A percentile compares a stretch with the other conserved stretches of the same genome.
Evolutionary conservation across 1,140 invertebrate species (phyloP).

Genomic region (Rhopalosiphum padi): DNA sequence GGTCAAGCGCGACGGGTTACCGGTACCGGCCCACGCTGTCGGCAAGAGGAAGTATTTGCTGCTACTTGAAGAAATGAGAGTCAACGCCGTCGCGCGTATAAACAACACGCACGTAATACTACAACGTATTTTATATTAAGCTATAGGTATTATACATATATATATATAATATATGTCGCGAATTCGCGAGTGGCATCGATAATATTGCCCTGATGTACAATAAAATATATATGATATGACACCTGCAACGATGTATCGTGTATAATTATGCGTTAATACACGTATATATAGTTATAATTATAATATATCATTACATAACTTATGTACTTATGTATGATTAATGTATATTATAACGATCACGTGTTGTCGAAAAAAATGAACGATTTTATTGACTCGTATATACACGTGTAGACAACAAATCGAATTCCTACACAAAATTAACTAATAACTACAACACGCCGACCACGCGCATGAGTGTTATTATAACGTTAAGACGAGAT

Average conservation of each 20-base stretch:
- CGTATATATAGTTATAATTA: neutral
- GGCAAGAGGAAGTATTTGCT: conserved; percentile 34
- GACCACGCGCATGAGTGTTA: neutral
- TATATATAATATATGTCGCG: neutral
- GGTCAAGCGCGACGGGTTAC: neutral
- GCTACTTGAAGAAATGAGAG: conserved; percentile 25
- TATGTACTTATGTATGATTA: neutral
- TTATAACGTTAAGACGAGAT: neutral
- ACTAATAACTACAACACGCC: neutral
- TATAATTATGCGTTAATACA: neutral
- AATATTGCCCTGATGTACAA: neutral
- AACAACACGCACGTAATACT: neutral
- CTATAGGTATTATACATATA: neutral
- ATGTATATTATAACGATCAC: neutral
- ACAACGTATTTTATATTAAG: neutral
- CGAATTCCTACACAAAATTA: neutral
- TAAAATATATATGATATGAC: neutral
- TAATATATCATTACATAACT: neutral
- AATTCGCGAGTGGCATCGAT: neutral
- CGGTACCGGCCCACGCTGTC: conserved; percentile 35
- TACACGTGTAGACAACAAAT: neutral
- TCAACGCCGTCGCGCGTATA: neutral
- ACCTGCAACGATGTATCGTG: neutral
- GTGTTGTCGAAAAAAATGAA: neutral
- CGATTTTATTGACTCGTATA: neutral